These are phyloP conservation scores for Calypte anna DNA, from an alignment of 2,113 vertebrate genomes.

Conservation along the genomic window DNA sequence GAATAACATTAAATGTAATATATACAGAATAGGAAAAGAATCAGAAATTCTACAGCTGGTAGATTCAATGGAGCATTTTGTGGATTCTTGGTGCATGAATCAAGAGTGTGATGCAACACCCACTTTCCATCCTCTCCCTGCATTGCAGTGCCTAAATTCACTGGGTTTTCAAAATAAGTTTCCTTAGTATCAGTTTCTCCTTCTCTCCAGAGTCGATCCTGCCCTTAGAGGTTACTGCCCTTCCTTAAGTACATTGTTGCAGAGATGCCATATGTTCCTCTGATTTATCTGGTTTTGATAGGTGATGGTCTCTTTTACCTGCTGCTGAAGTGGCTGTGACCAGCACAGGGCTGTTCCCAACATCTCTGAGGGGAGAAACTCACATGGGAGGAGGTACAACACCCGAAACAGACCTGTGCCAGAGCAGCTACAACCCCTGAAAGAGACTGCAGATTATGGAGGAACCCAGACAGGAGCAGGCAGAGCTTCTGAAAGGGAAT, in stretches of 20 bases:
- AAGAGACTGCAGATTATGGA: background rate
- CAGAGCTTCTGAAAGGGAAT: background rate
- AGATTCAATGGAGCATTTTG: background rate
- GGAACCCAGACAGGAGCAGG: background rate
- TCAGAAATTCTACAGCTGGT: background rate
- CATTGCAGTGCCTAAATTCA: background rate
- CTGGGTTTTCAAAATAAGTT: background rate
- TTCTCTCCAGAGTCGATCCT: too few species aligned
- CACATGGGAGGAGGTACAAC: fast-evolving
- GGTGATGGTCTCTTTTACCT: too few species aligned
- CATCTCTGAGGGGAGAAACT: background rate
- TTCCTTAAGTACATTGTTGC: too few species aligned
- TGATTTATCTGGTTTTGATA: too few species aligned
- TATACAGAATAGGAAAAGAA: background rate
- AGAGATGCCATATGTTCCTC: too few species aligned
- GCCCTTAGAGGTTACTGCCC: too few species aligned
- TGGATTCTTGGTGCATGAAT: background rate
- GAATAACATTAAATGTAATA: background rate
- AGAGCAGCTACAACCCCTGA: background rate
- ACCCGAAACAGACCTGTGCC: background rate
- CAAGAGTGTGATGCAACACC: background rate
- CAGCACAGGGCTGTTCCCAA: too few species aligned
- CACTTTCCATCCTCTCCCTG: background rate
- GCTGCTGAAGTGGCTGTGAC: too few species aligned
- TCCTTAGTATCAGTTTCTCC: background rate